phyloP scores from a whole-genome alignment of 2,888 invertebrate genomes.

The Campaea margaritaria region DNA sequence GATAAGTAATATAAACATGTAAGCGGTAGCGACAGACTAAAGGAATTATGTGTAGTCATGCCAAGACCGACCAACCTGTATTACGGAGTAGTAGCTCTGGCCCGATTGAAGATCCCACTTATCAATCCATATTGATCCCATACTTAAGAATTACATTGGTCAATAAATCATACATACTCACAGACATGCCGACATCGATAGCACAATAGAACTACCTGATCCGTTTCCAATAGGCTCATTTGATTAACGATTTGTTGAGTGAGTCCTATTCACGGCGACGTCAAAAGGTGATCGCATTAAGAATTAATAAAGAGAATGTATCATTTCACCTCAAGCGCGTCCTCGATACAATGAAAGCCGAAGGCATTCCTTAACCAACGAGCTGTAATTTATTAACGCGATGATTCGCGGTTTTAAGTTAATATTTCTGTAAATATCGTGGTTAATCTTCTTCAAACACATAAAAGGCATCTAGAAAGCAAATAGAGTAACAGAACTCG shows the following conservation, averaged over 20 bases:
- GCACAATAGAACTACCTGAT: constrained; percentile 83
- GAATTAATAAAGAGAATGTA: constrained; percentile 80
- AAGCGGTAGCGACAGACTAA: constrained; percentile 7
- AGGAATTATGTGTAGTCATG: constrained; percentile 42
- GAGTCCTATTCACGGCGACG: constrained; percentile 78
- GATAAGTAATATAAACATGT: background rate
- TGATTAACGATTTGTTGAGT: constrained; percentile 85
- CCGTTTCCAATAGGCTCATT: constrained; percentile 73
- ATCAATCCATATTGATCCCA: constrained; percentile 58
- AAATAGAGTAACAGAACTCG: constrained; percentile 22
- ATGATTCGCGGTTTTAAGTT: constrained; percentile 53
- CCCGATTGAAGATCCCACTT: constrained; percentile 56
- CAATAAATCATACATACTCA: constrained; percentile 73
- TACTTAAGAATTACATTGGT: constrained; percentile 68
- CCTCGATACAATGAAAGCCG: constrained; percentile 41
- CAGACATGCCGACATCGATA: constrained; percentile 72
- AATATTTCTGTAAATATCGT: constrained; percentile 35
- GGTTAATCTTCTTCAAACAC: constrained; percentile 18
- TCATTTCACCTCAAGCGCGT: constrained; percentile 64
- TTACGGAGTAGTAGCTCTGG: constrained; percentile 62
- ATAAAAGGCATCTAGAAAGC: constrained; percentile 18
- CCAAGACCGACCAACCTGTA: constrained; percentile 41
- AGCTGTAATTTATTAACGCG: constrained; percentile 49
- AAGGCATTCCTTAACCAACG: constrained; percentile 43
- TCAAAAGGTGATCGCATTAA: constrained; percentile 81